Base-by-base conservation (phyloP, 2,888 invertebrate genomes). In the Caenorhabditis angaria region DNA sequence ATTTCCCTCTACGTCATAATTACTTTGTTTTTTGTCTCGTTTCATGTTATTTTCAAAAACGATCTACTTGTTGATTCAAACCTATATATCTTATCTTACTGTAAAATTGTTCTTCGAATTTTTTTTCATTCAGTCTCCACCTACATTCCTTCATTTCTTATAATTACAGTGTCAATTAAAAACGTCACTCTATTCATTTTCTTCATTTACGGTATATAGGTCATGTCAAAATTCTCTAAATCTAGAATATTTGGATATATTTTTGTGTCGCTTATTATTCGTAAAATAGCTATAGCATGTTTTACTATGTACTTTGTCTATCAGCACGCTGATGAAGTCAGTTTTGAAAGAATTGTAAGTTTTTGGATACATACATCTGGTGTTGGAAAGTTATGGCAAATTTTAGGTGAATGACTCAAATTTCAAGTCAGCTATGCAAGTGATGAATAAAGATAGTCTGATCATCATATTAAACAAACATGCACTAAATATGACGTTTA, bases 401-500 rank as follows among this genome's bases (percentile, higher is more conserved):
- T 60, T 69, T 47, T 53, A 68, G 60, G 59, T 68, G 28, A 28
- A 41, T 63, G 63, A 58, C 54, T 3, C 25, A 14, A 4, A 25
- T 8, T 54, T 54, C 24, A 51, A 51, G 12, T 20, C 8, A 22
- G 10, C 54, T 2, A 27, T 24, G 22, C 1, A 2, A 14, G 20
- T 48, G 12, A 51, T 25, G 10, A 28, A 8, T 18, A 53, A n/a
- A 2, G 12, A 61, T 20, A 32, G 25, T 18, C 59, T 82, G 22
- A 73, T 86, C 20, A 59, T 86, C 4, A 81, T 86, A 48, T 73
- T 85, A 18, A 86, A 86, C 60, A 68, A 75, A 48, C 82, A 87
- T 65, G 85, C 85, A 8, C 61, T 85, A 8, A 82, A 86, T 54
- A 86, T 86, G 86, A 86, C 86, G 0, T 66, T 77, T 27, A 86